Conservation (phyloP, 64 coral and sea anemone genomes). For the Dendrophyllia cribrosa region DNA sequence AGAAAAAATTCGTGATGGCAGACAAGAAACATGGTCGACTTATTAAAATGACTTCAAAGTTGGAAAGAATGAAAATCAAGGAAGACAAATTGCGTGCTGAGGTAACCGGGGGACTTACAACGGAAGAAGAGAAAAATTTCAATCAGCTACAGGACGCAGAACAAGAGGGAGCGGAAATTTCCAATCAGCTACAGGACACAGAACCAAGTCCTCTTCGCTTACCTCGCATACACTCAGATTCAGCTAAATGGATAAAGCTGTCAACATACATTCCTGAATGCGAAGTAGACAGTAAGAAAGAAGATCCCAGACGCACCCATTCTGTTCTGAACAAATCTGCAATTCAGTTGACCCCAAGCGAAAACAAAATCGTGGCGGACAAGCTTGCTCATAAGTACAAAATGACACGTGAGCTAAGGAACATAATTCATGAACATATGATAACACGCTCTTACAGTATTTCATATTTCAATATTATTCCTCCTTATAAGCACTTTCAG, state of each 20-base stretch:
- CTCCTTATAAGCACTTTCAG: constrained; percentile 75
- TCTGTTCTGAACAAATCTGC: neutral
- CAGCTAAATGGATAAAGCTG: constrained; percentile 1
- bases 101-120: constrained; percentile 2
- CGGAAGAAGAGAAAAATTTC: neutral
- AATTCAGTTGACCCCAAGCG: constrained; percentile 30
- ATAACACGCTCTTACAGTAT: constrained; percentile 81
- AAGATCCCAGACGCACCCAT: neutral
- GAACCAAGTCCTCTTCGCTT: neutral
- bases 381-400: constrained; percentile 77
- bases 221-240: neutral
- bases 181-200: neutral
- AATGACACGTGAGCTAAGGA: constrained; percentile 82
- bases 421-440: constrained; percentile 80
- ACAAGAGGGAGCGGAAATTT: neutral
- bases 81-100: constrained; percentile 63
- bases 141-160: too few relatives aligned
- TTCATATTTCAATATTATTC: constrained; percentile 75
- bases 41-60: constrained; percentile 61
- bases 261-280: neutral
- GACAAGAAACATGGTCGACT: constrained; percentile 65
- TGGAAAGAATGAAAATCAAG: constrained; percentile 70
- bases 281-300: neutral
- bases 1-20: constrained; percentile 54
- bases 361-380: constrained; percentile 58